A percentile compares a stretch with the other conserved stretches of the same genome.
These are phyloP conservation scores for Drosophila nigritarsus DNA, from an alignment of 2,888 invertebrate species.

Conservation along the genomic window DNA sequence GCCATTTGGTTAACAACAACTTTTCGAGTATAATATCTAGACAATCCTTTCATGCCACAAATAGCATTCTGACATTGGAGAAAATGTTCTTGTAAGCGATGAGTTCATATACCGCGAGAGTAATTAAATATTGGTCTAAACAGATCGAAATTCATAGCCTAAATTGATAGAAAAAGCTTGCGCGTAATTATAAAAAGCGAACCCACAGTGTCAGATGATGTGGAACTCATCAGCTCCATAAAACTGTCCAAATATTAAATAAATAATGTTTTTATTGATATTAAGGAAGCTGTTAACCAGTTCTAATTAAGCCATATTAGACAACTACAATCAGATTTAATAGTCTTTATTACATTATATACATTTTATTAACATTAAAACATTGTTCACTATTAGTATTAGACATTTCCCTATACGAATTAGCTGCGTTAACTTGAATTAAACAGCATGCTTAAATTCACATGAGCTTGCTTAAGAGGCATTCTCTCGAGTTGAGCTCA, in stretches of 20 bases:
- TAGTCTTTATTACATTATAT: not conserved
- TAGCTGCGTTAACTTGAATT: slow-evolving; percentile 11
- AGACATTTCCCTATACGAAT: slow-evolving; percentile 1
- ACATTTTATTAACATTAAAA: not conserved
- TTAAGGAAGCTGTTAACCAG: not conserved
- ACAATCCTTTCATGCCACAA: not conserved
- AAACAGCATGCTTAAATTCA: slow-evolving; percentile 14
- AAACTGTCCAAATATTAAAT: not conserved
- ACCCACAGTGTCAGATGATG: not conserved
- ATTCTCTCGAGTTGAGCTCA: slow-evolving; percentile 11
- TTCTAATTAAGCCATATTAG: not conserved
- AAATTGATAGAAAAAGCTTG: not conserved
- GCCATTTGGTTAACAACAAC: not conserved
- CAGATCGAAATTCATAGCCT: not conserved
- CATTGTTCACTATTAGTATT: not conserved
- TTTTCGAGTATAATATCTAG: not conserved
- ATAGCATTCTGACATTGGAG: not conserved
- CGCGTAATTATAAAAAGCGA: not conserved
- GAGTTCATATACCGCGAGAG: not conserved
- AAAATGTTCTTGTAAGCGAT: not conserved
- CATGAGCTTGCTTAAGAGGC: slow-evolving; percentile 5
- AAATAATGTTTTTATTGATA: not conserved
- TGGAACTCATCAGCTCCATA: not conserved
- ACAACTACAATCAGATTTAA: not conserved
- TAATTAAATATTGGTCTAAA: not conserved